phyloP scores from a whole-genome alignment of 1,140 invertebrate species.

The Drosophila santomea region DNA sequence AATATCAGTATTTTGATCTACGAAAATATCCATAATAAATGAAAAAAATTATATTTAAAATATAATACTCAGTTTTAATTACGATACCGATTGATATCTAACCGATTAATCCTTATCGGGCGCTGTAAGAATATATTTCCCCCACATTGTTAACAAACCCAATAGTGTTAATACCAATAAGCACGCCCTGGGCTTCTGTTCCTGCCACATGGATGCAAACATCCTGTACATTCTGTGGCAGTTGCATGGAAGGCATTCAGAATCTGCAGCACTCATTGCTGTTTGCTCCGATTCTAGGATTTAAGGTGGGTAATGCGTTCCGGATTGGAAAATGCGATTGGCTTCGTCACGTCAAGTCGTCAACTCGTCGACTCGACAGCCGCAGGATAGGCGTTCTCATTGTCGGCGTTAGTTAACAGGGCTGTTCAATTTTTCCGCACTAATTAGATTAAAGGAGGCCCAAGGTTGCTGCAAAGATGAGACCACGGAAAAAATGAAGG shows the following conservation, averaged over 20 bases:
- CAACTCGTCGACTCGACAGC: conserved; percentile 51
- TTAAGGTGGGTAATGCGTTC: conserved; percentile 38
- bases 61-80: too few relatives aligned
- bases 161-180: conserved; percentile 9
- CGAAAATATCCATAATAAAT: too few relatives aligned
- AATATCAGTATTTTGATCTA: too few relatives aligned
- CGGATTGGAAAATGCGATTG: conserved; percentile 54
- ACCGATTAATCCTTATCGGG: too few relatives aligned
- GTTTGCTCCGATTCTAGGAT: conserved; percentile 16
- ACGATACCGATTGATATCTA: too few relatives aligned
- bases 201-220: conserved; percentile 31
- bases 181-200: conserved; percentile 7
- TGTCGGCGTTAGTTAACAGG: conserved; percentile 69
- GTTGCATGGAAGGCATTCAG: conserved; percentile 27
- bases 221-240: conserved; percentile 30
- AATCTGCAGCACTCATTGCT: conserved; percentile 18
- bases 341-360: conserved; percentile 52
- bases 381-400: conserved; percentile 47
- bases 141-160: conserved; percentile 9
- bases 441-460: conserved; percentile 79
- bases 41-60: too few relatives aligned
- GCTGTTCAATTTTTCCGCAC: conserved; percentile 77
- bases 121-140: neutral
- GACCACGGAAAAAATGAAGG: conserved; percentile 36
- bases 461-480: conserved; percentile 21